Percentiles rank a stretch among this genome's conserved stretches.
Evolutionary conservation across 1,140 invertebrate genomes (phyloP).

Genomic region (Brachionus plicatilis): DNA sequence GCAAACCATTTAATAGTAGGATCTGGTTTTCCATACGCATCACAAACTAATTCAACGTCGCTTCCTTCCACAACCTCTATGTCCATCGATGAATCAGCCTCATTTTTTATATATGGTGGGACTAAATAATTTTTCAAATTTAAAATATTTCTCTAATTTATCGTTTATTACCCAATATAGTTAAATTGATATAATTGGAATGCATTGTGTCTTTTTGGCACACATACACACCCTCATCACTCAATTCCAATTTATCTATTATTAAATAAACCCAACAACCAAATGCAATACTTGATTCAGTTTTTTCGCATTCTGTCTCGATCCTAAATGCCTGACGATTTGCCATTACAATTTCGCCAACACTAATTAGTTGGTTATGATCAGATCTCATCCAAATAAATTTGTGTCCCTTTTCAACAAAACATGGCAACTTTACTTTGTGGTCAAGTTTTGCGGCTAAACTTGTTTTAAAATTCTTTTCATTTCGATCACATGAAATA

Average conservation of each 20-base stretch:
- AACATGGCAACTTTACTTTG: background rate
- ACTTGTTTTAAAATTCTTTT: background rate
- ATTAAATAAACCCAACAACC: background rate
- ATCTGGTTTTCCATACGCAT: conserved; percentile 14
- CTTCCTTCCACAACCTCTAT: background rate
- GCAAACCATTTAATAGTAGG: conserved; percentile 30
- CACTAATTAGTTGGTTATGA: background rate
- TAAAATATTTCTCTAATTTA: background rate
- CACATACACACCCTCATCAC: background rate
- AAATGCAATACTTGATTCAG: background rate
- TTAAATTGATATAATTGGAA: background rate
- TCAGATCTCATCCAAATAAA: conserved; percentile 26
- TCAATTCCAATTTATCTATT: background rate
- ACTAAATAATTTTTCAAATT: background rate
- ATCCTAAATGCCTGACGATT: background rate
- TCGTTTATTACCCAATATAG: background rate
- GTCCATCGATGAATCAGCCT: background rate
- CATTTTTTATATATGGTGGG: conserved; percentile 10
- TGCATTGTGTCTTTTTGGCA: conserved; percentile 33
- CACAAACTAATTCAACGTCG: background rate
- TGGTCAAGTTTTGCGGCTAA: background rate
- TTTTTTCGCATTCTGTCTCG: background rate
- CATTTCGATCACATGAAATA: background rate
- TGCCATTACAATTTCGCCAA: background rate
- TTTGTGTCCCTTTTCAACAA: background rate